Percentiles rank a stretch among this genome's conserved stretches.
Evolutionary conservation across 2,113 vertebrate species (phyloP).

Genomic region (Leucoraja erinaceus): DNA sequence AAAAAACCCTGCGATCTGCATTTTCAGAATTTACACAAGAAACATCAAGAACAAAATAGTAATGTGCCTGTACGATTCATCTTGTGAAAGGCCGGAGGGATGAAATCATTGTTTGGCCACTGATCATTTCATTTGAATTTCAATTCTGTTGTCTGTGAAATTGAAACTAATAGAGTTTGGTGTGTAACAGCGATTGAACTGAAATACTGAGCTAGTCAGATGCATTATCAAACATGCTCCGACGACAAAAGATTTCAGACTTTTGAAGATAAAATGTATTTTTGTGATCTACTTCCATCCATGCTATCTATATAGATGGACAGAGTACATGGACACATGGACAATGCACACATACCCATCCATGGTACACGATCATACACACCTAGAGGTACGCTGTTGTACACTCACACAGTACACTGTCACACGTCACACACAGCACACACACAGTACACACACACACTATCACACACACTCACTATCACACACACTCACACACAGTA

Average conservation of each 20-base stretch:
- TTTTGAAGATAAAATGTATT: background rate
- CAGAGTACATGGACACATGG: too few species aligned
- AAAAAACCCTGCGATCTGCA: background rate
- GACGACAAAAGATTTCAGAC: background rate
- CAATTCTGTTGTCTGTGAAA: background rate
- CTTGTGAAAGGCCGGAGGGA: background rate
- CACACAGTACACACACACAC: too few species aligned
- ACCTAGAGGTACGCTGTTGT: too few species aligned
- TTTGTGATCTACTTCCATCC: background rate
- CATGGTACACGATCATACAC: too few species aligned
- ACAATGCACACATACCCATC: too few species aligned
- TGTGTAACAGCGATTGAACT: background rate
- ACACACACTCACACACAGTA: too few species aligned
- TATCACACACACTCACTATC: too few species aligned
- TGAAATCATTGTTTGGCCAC: background rate
- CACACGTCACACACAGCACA: too few species aligned
- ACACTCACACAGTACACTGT: too few species aligned
- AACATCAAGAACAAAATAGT: background rate
- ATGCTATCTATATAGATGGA: too few species aligned
- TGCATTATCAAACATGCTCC: background rate
- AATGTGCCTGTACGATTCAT: background rate
- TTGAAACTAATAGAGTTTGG: background rate
- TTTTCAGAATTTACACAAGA: background rate
- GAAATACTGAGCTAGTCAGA: background rate
- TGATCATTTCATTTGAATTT: conserved; percentile 13